Base-by-base conservation (phyloP, 2,888 invertebrate species). In the Rhagonycha fulva region DNA sequence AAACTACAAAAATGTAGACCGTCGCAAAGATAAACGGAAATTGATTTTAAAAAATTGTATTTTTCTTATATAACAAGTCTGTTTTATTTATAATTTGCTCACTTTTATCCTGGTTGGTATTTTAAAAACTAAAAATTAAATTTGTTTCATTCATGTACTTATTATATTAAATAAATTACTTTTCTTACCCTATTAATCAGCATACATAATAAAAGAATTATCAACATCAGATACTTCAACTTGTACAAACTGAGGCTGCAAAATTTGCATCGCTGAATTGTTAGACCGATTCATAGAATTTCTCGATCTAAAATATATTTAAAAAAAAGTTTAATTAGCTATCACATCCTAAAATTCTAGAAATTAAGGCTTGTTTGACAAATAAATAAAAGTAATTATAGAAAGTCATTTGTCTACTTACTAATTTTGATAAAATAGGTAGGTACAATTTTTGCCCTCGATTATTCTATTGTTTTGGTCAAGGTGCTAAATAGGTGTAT, bases 171-270 rank as follows among this genome's bases (percentile, higher is more conserved):
- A 12, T 3, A 67, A 26, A 4, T 67, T 12, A 19, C 7, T 9
- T 23, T 11, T 62, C 66, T 74, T 66, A 74, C 76, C 75, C 66
- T 28, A 67, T 83, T 86, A 94, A 88, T 96, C 96, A 77, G 96
- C 94, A 89, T 96, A 96, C 84, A 96, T 95, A 85, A 96, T 95
- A 84, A 95, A 94, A 82, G 94, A 94, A 81, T 93, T 93, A 87
- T 95, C 94, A 80, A 92, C 90, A 86, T 93, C 93, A 72, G 91
- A 90, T 82, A 94, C 91, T 88, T 94, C 94, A 63, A 93, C 92
- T 89, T 94, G 93, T 74, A 94, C 92, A 87, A 91, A 93, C 84
- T 92, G 93, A 79, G 91, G 91, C 83, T 91, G 91, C 78, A 91
- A 87, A 84, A 91, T 88, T 83, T 91, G 90, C 81, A 91, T 89